Evolutionary conservation across 1,140 invertebrate species (phyloP).

Genomic region (Temnothorax longispinosus): DNA sequence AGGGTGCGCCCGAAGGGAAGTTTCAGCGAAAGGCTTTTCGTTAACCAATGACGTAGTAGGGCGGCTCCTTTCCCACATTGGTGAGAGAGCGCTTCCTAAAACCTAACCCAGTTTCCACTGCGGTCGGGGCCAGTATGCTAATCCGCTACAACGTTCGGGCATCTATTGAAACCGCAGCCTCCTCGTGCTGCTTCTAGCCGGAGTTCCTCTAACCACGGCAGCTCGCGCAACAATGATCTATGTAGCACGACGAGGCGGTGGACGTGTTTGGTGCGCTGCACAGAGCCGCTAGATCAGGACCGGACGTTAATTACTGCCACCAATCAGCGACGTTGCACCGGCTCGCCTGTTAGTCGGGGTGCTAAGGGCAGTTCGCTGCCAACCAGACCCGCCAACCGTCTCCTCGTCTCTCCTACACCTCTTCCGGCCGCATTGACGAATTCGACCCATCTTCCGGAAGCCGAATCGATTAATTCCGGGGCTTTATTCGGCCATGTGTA

Average conservation of each 20-base stretch:
- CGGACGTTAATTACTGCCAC: conserved; percentile 82
- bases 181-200: conserved; percentile 67
- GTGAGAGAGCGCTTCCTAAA: conserved; percentile 62
- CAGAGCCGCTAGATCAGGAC: conserved; percentile 77
- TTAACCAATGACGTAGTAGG: conserved; percentile 67
- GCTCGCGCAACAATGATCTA: conserved; percentile 81
- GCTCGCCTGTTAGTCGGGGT: conserved; percentile 54
- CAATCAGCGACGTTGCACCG: conserved; percentile 77
- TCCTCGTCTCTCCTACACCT: conserved; percentile 39
- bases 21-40: conserved; percentile 67
- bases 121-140: conserved; percentile 75
- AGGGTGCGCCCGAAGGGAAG: conserved; percentile 55
- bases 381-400: conserved; percentile 35
- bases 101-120: conserved; percentile 76
- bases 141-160: conserved; percentile 74
- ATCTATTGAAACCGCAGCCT: conserved; percentile 78
- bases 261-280: conserved; percentile 75
- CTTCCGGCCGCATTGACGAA: conserved; percentile 44
- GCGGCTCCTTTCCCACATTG: conserved; percentile 31
- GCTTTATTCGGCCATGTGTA: conserved; percentile 64
- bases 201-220: conserved; percentile 74
- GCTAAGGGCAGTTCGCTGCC: conserved; percentile 63
- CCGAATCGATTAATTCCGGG: conserved; percentile 60
- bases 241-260: conserved; percentile 72
- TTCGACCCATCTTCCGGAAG: conserved; percentile 57